Evolutionary conservation across 1,140 invertebrate species (phyloP), one percentile per base, ranked within the genome.

Genomic region (Doryteuthis pealeii): DNA sequence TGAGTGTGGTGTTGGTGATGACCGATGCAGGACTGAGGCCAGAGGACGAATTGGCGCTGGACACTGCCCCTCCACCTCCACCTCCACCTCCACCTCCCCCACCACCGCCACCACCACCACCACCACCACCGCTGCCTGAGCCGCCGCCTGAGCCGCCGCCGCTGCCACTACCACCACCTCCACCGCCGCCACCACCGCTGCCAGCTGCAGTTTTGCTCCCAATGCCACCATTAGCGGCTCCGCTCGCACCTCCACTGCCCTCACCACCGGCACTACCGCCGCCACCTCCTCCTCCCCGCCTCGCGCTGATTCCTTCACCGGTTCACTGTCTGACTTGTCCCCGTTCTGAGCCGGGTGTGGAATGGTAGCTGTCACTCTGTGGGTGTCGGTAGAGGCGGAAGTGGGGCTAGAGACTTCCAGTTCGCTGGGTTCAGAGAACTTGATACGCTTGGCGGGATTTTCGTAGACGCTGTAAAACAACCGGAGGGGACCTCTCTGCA

Each of bases 401-500:
- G 54, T 62, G 10, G 54, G 54, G 26, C 54, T 62, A 22, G 54
- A n/a, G 54, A 62, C 54, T n/a, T 62, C 54, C 18, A 62, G 54
- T 18, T 62, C 54, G 18, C 54, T 62, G 26, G 66, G 66, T 33
- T 68, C 66, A 4, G 66, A 8, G 18, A 68, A 32, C 62, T 78
- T 75, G 30, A 76, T 71, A 15, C 74, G 65, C 45, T 77, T 79
- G 15, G 78, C 76, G 1, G 79, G 76, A 30, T 77, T 76, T 66
- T 77, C 75, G 70, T 76, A 77, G 0, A 84, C 75, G 5, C 77
- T 73, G 70, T 84, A 84, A 71, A 78, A 81, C n/a, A 82, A 69
- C 10, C 75, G 76, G 58, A 84, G 70, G 1, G 82, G 81, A 31
- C 77, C 79, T 73, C 79, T 72, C 82, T 83, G 80, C n/a, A 78